A percentile compares a stretch with the other conserved stretches of the same genome.
Evolutionary conservation across 1,140 invertebrate species (phyloP).

Genomic region (Leptinotarsa undecemlineata): DNA sequence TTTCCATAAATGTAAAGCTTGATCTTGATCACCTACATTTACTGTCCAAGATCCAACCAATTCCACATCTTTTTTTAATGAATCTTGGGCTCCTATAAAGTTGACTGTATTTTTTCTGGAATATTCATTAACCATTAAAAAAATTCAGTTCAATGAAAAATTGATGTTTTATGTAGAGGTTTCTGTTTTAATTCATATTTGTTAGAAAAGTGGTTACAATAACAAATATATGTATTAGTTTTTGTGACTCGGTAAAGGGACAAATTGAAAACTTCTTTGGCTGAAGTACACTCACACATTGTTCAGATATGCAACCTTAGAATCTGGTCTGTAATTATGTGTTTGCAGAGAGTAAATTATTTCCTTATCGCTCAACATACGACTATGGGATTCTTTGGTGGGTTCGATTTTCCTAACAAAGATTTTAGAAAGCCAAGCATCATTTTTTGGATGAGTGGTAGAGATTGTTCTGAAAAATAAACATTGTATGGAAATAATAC

Average conservation of each 20-base stretch:
- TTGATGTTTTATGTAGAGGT: no score
- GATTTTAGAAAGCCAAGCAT: slow-evolving; percentile 88
- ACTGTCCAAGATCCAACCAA: slow-evolving; percentile 86
- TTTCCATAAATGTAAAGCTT: slow-evolving; percentile 93
- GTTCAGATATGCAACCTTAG: slow-evolving; percentile 79
- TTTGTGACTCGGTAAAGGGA: no score
- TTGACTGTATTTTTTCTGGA: slow-evolving; percentile 80
- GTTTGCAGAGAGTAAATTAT: slow-evolving; percentile 92
- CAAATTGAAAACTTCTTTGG: no score
- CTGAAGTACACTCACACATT: slow-evolving; percentile 78
- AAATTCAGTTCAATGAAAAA: no score
- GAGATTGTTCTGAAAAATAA: slow-evolving; percentile 54
- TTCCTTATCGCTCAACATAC: slow-evolving; percentile 93
- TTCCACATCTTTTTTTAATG: slow-evolving; percentile 69
- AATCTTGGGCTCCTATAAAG: slow-evolving; percentile 74
- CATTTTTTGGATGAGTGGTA: slow-evolving; percentile 60
- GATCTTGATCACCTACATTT: slow-evolving; percentile 95
- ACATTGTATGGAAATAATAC: not conserved
- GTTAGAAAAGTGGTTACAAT: no score
- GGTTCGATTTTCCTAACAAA: slow-evolving; percentile 89
- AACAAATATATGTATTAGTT: no score
- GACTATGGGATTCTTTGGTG: slow-evolving; percentile 92
- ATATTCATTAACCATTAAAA: slow-evolving; percentile 30
- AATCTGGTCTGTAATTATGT: slow-evolving; percentile 90
- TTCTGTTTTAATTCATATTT: no score